These are phyloP conservation scores for Mus spretus DNA, from an alignment of 2,797 vertebrate species.

Conservation along the genomic window DNA sequence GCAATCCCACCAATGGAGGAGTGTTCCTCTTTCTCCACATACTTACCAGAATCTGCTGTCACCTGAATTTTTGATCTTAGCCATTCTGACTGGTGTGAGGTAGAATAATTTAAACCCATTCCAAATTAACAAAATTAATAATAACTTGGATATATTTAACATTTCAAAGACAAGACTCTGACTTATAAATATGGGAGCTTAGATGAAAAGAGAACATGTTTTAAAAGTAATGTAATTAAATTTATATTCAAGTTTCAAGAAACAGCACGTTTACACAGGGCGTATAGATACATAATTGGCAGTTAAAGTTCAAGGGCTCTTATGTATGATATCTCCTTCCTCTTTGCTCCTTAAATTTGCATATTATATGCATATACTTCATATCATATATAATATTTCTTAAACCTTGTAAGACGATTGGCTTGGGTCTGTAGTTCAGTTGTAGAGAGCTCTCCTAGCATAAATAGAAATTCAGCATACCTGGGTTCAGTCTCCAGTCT, in stretches of 20 bases:
- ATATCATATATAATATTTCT: background rate
- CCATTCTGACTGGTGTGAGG: too few relatives aligned
- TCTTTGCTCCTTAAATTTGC: slow-evolving; percentile 11
- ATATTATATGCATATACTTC: background rate
- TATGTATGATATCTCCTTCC: background rate
- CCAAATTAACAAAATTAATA: background rate
- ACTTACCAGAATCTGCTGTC: too few relatives aligned
- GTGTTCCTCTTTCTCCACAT: too few relatives aligned
- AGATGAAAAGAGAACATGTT: slow-evolving; percentile 17
- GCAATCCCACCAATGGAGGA: too few relatives aligned
- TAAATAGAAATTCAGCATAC: background rate
- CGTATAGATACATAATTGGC: background rate
- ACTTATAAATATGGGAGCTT: background rate
- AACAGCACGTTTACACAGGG: background rate
- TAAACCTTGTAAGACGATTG: background rate
- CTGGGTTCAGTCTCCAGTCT: background rate
- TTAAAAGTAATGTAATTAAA: background rate
- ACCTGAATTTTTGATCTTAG: too few relatives aligned
- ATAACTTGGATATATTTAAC: background rate
- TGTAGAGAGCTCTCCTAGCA: background rate
- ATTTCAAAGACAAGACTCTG: background rate
- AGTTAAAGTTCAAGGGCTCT: background rate
- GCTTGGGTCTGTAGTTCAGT: background rate
- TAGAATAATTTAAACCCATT: background rate
- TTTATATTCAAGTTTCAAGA: slow-evolving; percentile 5